Evolutionary conservation across 1,140 invertebrate genomes (phyloP), one percentile per base, ranked within the genome.

Genomic region (Alviniconcha marisindica): DNA sequence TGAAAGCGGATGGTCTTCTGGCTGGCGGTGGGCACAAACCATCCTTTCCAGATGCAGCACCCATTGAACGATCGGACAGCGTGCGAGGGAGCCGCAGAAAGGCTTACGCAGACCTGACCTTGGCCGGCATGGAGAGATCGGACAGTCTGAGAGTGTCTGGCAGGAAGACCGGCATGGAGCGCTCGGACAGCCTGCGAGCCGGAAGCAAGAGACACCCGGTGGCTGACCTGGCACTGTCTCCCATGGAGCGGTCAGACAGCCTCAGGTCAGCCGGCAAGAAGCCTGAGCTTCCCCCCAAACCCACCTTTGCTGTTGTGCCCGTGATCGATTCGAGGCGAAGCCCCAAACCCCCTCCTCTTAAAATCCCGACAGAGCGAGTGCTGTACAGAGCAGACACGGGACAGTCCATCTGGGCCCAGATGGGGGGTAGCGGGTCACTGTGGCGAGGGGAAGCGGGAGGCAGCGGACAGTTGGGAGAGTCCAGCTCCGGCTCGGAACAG

Each of bases 401-500:
- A 80, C 51, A 54, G 33, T 21, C 21, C 31, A 21, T 60, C 7
- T 28, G 21, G 18, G 0, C 31, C 74, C 77, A 78, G 36, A 38
- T n/a, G 15, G 56, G 33, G 31, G 38, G 36, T 1, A 44, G 54
- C 28, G 44, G 73, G 14, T 76, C n/a, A 0, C n/a, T 54, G 7
- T 76, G 42, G 42, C 73, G 42, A 79, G 85, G 83, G 69, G 76
- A 38, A 71, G 84, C 10, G 74, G 42, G 74, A 21, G 84, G 76
- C 5, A 56, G 74, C 40, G 63, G 76, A 66, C 63, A 51, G 60
- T 31, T 77, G 36, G 88, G 82, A 10, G 90, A 92, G 42, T 91
- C 90, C 15, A 91, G 90, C 83, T 91, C 91, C 4, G 90, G 90
- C 14, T 92, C 91, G 15, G 91, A 92, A 63, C 88, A 88, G 31